Conservation (phyloP, 1,140 invertebrate genomes). For the Choristoneura fumiferana region DNA sequence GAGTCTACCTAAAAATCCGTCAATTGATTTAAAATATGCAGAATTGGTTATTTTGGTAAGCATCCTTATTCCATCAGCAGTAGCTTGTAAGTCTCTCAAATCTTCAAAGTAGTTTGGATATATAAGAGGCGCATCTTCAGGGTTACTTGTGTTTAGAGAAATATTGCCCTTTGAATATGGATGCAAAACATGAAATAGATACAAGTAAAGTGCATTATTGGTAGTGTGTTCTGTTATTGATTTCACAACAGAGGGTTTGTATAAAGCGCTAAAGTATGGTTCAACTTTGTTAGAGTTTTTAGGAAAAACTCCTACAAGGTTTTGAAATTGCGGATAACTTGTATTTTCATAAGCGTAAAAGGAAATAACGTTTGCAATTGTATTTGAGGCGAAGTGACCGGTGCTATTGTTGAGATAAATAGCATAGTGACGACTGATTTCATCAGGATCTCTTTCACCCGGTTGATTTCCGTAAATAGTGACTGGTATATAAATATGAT, state of each 20-base stretch:
- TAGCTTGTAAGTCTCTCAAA: constrained; percentile 82
- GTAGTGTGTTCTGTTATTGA: constrained; percentile 59
- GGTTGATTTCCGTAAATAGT: constrained; percentile 44
- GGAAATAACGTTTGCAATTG: constrained; percentile 40
- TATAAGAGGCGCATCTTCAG: constrained; percentile 84
- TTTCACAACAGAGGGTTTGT: constrained; percentile 53
- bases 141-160: constrained; percentile 61
- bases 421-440: constrained; percentile 35
- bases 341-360: constrained; percentile 44
- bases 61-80: constrained; percentile 80
- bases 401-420: constrained; percentile 54
- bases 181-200: constrained; percentile 66
- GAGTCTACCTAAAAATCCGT: constrained; percentile 61
- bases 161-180: constrained; percentile 75
- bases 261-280: constrained; percentile 27
- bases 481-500: constrained; percentile 69
- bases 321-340: constrained; percentile 57
- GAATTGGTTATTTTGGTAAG: constrained; percentile 60
- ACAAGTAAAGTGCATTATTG: constrained; percentile 57
- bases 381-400: constrained; percentile 43
- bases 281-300: constrained; percentile 35
- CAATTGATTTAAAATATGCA: constrained; percentile 61
- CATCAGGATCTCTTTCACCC: constrained; percentile 17
- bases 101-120: constrained; percentile 88
- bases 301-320: constrained; percentile 34